phyloP scores from a whole-genome alignment of 1,140 invertebrate species.

The Spodoptera litura region DNA sequence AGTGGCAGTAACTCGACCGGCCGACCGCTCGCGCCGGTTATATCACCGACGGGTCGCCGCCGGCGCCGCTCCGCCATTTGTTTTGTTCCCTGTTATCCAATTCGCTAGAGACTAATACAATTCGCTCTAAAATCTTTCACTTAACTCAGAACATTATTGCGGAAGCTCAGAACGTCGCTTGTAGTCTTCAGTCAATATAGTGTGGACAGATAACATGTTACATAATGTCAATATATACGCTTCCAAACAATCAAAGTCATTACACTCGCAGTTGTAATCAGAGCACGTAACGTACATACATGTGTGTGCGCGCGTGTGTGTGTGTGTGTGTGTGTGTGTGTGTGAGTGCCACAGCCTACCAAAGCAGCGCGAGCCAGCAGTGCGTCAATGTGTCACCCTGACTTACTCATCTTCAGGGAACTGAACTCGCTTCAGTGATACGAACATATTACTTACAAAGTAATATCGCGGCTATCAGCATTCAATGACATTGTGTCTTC shows the following conservation, averaged over 20 bases:
- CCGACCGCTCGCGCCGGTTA: not conserved
- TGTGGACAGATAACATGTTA: constrained; percentile 3
- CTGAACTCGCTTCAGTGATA: too few relatives aligned
- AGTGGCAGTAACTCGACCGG: too few relatives aligned
- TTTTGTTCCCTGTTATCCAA: constrained; percentile 33
- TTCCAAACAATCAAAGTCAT: not conserved
- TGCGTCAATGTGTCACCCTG: too few relatives aligned
- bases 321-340: not conserved
- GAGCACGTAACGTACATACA: not conserved
- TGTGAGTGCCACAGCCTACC: not conserved
- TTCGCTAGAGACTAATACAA: constrained; percentile 3
- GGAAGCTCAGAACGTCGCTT: not conserved
- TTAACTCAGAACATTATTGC: not conserved
- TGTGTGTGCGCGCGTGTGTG: not conserved
- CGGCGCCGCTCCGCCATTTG: not conserved
- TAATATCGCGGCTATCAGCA: too few relatives aligned
- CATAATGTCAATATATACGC: constrained; percentile 10
- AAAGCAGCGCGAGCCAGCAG: too few relatives aligned
- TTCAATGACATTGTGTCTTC: too few relatives aligned
- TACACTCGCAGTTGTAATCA: not conserved
- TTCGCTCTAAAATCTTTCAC: constrained; percentile 26
- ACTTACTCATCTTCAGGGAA: too few relatives aligned
- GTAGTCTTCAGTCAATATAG: not conserved
- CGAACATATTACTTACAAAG: too few relatives aligned
- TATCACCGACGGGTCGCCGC: constrained; percentile 7